Evolutionary conservation across 2,113 vertebrate genomes (phyloP).

Genomic region (Spheniscus mendiculus): DNA sequence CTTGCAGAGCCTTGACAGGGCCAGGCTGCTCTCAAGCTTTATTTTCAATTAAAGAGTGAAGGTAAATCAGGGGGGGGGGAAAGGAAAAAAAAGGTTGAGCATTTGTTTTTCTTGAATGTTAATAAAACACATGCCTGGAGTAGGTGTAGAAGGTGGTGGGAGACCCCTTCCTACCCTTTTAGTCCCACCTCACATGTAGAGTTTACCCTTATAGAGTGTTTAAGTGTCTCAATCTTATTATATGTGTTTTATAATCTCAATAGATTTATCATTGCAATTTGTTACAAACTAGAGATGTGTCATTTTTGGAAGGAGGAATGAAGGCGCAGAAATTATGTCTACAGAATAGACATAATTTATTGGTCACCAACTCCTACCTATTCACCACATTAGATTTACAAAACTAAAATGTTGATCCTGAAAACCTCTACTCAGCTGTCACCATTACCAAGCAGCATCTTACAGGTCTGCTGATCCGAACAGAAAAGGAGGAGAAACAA

Average conservation of each 20-base stretch:
- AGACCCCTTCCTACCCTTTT: not conserved
- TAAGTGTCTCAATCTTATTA: not conserved
- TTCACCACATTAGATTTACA: not conserved
- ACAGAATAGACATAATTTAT: no score
- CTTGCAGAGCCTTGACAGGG: not conserved
- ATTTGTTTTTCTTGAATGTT: not conserved
- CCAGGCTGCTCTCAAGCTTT: not conserved
- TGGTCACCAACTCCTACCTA: not conserved
- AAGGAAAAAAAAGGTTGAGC: no score
- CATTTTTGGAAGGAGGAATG: not conserved
- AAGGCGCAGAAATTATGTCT: not conserved
- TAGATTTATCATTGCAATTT: not conserved
- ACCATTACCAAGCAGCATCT: not conserved
- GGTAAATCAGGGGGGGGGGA: not conserved
- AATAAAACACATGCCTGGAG: not conserved
- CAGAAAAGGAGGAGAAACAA: not conserved
- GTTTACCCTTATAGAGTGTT: not conserved
- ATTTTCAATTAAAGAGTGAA: not conserved
- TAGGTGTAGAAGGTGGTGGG: not conserved
- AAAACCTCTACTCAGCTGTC: not conserved
- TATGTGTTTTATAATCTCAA: not conserved
- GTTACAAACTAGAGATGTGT: not conserved
- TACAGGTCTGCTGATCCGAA: rapidly evolving
- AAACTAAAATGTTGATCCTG: not conserved
- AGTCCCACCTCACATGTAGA: not conserved